These are phyloP conservation scores for Sinocyclocheilus maitianheensis DNA, from an alignment of 2,113 vertebrate species.

Conservation along the genomic window DNA sequence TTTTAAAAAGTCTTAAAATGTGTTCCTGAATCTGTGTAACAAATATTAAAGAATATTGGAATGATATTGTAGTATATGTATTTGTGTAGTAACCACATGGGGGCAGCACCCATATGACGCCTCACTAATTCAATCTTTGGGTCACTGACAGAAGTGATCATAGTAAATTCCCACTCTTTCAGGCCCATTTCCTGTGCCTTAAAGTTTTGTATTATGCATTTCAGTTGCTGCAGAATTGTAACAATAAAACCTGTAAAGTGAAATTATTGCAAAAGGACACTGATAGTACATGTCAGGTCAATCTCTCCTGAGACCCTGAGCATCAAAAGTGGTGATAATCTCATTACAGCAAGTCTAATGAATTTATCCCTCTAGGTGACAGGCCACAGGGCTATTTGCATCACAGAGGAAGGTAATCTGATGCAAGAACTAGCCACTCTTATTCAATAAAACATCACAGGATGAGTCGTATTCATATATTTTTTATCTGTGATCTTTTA, in stretches of 20 bases:
- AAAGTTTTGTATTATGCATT: not conserved
- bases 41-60: not conserved
- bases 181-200: not conserved
- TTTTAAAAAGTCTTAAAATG: no score
- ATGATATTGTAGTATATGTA: no score
- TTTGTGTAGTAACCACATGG: conserved; percentile 31
- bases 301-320: not conserved
- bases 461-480: not conserved
- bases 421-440: not conserved
- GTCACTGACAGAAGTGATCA: not conserved
- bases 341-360: conserved; percentile 49
- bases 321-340: conserved; percentile 43
- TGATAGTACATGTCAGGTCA: conserved; percentile 15
- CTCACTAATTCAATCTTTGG: not conserved
- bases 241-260: not conserved
- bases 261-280: not conserved
- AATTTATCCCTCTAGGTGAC: conserved; percentile 12
- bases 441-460: conserved; percentile 36
- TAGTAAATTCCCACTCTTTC: not conserved
- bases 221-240: no score
- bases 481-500: conserved; percentile 20
- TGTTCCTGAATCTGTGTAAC: no score
- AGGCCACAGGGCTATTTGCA: conserved; percentile 5
- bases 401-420: not conserved
- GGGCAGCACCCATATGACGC: conserved; percentile 30